Evolutionary conservation across 2,797 vertebrate species (phyloP).

Genomic region (Sebastes miniatus): DNA sequence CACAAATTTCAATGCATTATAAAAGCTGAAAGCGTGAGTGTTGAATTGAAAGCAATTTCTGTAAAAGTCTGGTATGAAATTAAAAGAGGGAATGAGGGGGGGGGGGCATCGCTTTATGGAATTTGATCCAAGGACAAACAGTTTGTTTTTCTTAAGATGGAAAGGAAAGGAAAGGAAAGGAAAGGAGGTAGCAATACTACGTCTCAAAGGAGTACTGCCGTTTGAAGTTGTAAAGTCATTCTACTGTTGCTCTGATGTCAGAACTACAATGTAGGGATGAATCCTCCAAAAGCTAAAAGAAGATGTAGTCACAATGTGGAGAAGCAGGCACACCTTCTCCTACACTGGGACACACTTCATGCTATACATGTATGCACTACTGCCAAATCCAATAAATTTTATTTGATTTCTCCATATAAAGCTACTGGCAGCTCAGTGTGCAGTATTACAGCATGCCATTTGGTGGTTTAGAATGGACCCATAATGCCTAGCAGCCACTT

Average conservation of each 20-base stretch:
- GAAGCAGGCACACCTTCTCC: constrained; percentile 20
- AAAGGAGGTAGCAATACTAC: background rate
- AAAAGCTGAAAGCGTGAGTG: constrained; percentile 50
- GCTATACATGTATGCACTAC: constrained; percentile 22
- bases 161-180: background rate
- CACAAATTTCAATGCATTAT: constrained; percentile 52
- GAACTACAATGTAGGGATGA: background rate
- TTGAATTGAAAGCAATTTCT: constrained; percentile 66
- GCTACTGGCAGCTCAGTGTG: background rate
- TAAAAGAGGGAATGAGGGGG: constrained; percentile 61
- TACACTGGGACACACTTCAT: constrained; percentile 15
- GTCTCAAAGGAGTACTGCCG: background rate
- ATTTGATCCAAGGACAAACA: constrained; percentile 46
- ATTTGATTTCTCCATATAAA: constrained; percentile 32
- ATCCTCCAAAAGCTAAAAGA: constrained; percentile 28
- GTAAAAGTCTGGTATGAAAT: constrained; percentile 65
- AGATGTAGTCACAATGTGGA: constrained; percentile 14
- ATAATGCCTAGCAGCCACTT: constrained; percentile 17
- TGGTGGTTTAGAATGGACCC: constrained; percentile 21
- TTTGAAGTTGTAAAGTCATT: constrained; percentile 5
- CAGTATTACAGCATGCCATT: constrained; percentile 1
- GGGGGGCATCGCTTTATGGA: constrained; percentile 48
- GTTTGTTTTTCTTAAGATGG: constrained; percentile 20
- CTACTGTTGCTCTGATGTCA: constrained; percentile 10
- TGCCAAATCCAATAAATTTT: constrained; percentile 37